Conservation (phyloP, 2,113 vertebrate genomes). For the Apodemus speciosus region DNA sequence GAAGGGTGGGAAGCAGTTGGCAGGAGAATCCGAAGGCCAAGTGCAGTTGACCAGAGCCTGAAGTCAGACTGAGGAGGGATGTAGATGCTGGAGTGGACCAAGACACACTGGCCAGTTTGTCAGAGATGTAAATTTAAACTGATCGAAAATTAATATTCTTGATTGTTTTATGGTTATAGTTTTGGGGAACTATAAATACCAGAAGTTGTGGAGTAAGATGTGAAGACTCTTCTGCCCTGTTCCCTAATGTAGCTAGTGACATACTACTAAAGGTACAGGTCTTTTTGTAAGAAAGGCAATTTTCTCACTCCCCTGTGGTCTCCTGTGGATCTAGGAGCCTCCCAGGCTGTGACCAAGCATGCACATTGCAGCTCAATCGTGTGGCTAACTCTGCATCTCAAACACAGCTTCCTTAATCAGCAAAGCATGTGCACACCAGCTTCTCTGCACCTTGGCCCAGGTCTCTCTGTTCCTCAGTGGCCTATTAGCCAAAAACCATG, state of each 20-base stretch:
- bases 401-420: background rate
- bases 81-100: background rate
- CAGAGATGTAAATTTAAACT: background rate
- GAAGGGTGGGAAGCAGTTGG: background rate
- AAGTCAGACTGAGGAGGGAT: background rate
- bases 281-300: background rate
- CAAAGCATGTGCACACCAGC: background rate
- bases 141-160: background rate
- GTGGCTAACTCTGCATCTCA: background rate
- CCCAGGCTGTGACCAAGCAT: background rate
- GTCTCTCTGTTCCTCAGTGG: background rate
- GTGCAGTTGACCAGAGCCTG: background rate
- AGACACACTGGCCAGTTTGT: background rate
- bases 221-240: background rate
- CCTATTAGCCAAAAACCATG: background rate
- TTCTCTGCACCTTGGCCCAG: background rate
- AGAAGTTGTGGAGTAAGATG: background rate
- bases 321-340: background rate
- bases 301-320: background rate
- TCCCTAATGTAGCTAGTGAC: background rate
- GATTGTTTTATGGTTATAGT: conserved; percentile 4
- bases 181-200: background rate
- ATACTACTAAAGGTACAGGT: background rate
- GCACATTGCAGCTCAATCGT: background rate
- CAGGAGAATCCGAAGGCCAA: background rate